A percentile compares a stretch with the other conserved stretches of the same genome.
phyloP scores from a whole-genome alignment of 2,888 invertebrate genomes.

The Dasysyrphus tricinctus region DNA sequence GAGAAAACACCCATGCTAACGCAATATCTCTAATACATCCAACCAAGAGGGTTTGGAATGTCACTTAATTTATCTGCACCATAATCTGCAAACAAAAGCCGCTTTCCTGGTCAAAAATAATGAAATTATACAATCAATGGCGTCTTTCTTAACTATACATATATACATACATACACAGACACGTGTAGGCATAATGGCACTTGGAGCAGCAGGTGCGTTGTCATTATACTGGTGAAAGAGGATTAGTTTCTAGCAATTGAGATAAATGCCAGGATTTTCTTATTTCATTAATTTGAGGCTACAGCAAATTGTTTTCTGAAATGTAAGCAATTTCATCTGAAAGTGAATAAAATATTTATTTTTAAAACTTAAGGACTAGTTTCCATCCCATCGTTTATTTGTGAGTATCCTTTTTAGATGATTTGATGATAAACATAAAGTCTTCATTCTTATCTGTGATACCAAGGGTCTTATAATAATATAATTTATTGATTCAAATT shows the following conservation, averaged over 20 bases:
- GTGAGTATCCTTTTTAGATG: not conserved
- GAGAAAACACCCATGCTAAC: not conserved
- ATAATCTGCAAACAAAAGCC: constrained; percentile 58
- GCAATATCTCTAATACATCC: not conserved
- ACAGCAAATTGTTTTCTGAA: not conserved
- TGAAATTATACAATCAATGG: constrained; percentile 47
- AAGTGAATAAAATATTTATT: constrained; percentile 11
- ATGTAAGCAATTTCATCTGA: constrained; percentile 8
- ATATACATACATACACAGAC: not conserved
- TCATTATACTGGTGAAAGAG: constrained; percentile 4
- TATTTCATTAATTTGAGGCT: constrained; percentile 30
- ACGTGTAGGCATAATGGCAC: not conserved
- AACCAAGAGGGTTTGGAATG: constrained; percentile 7
- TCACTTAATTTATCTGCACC: constrained; percentile 57
- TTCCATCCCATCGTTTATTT: not conserved
- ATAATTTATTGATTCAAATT: not conserved
- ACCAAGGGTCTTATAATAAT: not conserved
- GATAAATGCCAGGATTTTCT: constrained; percentile 31
- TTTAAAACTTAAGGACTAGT: not conserved
- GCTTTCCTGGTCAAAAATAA: constrained; percentile 64
- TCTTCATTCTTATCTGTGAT: not conserved
- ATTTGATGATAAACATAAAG: not conserved
- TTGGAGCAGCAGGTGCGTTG: not conserved
- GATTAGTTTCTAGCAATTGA: constrained; percentile 32
- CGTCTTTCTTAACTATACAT: not conserved